Conservation (phyloP, 2,113 vertebrate species). For the Trematomus loennbergii region DNA sequence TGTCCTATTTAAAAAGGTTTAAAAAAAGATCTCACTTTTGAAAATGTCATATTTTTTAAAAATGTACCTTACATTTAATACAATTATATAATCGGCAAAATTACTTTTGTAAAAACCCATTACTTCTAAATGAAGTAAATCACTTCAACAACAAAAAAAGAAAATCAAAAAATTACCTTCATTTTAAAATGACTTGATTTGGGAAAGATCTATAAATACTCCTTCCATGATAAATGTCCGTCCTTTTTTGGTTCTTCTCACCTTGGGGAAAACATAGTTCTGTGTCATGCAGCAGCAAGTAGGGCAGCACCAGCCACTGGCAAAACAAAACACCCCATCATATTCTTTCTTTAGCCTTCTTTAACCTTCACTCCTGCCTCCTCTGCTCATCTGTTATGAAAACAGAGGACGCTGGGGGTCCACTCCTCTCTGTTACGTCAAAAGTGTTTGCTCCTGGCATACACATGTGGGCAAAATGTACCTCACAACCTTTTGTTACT, state of each 20-base stretch:
- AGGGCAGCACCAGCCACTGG: conserved; percentile 27
- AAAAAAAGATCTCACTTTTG: no score
- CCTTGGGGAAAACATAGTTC: conserved; percentile 10
- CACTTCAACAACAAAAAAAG: no score
- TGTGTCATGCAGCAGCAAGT: conserved; percentile 39
- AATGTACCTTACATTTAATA: no score
- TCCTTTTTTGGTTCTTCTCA: neutral
- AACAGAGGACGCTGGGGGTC: conserved; percentile 23
- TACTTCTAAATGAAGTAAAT: no score
- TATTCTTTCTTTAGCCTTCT: conserved; percentile 16
- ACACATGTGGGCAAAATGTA: neutral
- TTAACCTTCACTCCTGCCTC: conserved; percentile 32
- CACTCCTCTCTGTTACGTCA: conserved; percentile 18
- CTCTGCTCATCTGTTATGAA: conserved; percentile 38
- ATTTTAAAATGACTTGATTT: no score
- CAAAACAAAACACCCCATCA: neutral
- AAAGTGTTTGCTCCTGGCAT: neutral
- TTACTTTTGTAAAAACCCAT: no score
- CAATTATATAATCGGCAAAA: no score
- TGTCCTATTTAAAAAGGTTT: no score
- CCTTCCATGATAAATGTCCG: no score
- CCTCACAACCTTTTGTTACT: neutral
- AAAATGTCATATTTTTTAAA: no score
- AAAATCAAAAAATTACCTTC: no score
- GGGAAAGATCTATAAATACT: no score